A percentile compares a stretch with the other conserved stretches of the same genome.
These are phyloP conservation scores for Drosophila kikkawai DNA, from an alignment of 1,140 invertebrate genomes.

Conservation along the genomic window DNA sequence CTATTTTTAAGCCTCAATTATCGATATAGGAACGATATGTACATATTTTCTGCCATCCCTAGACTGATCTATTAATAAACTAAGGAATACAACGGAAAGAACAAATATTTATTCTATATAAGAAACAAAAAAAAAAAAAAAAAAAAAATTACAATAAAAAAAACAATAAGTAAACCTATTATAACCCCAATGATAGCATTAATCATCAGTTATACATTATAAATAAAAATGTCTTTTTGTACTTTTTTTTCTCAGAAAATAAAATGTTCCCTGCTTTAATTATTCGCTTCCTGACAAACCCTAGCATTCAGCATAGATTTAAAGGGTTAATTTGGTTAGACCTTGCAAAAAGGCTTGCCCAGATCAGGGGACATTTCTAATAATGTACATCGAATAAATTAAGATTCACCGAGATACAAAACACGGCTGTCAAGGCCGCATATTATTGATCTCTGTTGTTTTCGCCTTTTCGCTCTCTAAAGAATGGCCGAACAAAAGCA, in stretches of 20 bases:
- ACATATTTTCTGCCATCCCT: background rate
- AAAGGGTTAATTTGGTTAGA: constrained; percentile 18
- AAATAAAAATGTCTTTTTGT: background rate
- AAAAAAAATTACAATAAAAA: too few species aligned
- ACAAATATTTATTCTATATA: too few species aligned
- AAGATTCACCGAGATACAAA: constrained; percentile 36
- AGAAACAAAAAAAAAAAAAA: too few species aligned
- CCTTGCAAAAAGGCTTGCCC: constrained; percentile 21
- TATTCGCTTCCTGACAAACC: background rate
- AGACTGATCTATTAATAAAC: background rate
- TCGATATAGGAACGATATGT: background rate
- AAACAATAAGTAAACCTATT: background rate
- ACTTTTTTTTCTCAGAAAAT: background rate
- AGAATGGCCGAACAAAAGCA: constrained; percentile 25
- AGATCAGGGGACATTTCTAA: constrained; percentile 34
- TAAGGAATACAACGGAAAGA: background rate
- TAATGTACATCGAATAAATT: constrained; percentile 41
- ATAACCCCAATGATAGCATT: background rate
- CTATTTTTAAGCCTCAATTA: background rate
- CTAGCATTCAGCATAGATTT: background rate
- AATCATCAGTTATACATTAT: background rate
- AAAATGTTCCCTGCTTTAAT: background rate
- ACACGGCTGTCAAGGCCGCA: constrained; percentile 31
- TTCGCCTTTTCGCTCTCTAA: constrained; percentile 9
- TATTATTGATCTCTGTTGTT: constrained; percentile 40